Evolutionary conservation across 2,888 invertebrate genomes (phyloP), one percentile per base, ranked within the genome.

Genomic region (Sphaeridia pumilis): DNA sequence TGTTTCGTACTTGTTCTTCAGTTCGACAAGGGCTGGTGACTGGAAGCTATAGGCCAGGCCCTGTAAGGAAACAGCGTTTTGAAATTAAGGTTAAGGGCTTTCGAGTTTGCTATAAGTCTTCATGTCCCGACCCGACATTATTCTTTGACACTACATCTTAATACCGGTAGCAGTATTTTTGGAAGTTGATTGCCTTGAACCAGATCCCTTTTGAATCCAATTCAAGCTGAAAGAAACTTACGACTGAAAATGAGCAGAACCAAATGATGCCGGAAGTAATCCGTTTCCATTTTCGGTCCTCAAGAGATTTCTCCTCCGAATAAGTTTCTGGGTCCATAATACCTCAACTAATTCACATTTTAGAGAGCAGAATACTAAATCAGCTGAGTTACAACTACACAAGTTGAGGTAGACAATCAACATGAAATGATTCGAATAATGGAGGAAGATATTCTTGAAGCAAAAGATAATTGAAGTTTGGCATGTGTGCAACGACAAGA

Each of bases 21-120:
- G 25, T 14, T 50, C 58, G 12, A 57, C 54, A n/a, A 58, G n/a
- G 3, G 53, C 46, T 10, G 60, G 60, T n/a, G 50, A 50, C 20
- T 56, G 54, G 10, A 54, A 56, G 28, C 54, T 57, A 26, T 52
- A 56, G 12, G 55, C 53, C n/a, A 54, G 50, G 10, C 58, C 60
- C 60, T 60, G 43, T 2, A 27, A 47, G 44, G 46, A 20, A 21
- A 5, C 26, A 2, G 21, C 20, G n/a, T n/a, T n/a, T n/a, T n/a
- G n/a, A n/a, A n/a, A n/a, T n/a, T n/a, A n/a, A n/a, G n/a, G n/a
- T n/a, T n/a, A n/a, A n/a, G n/a, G n/a, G n/a, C n/a, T n/a, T n/a
- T n/a, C n/a, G n/a, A 38, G 21, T 41, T 20, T 31, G 35, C 10
- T 26, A 3, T 25, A 27, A 47, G n/a, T n/a, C n/a, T n/a, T n/a